Conservation (phyloP, 2,888 invertebrate species). For the Lithophane leautieri region DNA sequence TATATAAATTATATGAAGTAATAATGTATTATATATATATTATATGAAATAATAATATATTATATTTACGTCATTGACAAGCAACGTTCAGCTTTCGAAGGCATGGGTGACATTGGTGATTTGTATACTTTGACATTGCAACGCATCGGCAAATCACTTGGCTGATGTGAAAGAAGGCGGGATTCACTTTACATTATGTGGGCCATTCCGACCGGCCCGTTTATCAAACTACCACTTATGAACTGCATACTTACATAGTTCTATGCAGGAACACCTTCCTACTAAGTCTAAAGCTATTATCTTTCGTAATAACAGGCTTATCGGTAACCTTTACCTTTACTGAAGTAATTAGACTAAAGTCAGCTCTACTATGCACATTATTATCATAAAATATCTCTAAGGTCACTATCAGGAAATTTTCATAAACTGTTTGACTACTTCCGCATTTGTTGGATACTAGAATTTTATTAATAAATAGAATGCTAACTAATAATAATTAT, state of each 20-base stretch:
- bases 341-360: slow-evolving; percentile 46
- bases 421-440: slow-evolving; percentile 32
- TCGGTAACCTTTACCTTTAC: slow-evolving; percentile 40
- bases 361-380: slow-evolving; percentile 20
- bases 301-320: slow-evolving; percentile 25
- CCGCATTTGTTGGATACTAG: slow-evolving; percentile 16
- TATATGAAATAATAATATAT: not conserved
- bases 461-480: slow-evolving; percentile 14
- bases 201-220: not conserved
- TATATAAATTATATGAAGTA: too few species aligned
- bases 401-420: slow-evolving; percentile 46
- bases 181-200: not conserved
- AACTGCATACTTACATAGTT: not conserved
- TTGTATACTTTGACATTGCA: not conserved
- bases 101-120: too few species aligned
- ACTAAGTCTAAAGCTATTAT: slow-evolving; percentile 24
- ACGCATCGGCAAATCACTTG: not conserved
- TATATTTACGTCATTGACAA: not conserved
- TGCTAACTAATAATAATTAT: not conserved
- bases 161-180: not conserved
- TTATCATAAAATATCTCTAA: slow-evolving; percentile 37
- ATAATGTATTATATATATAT: not conserved
- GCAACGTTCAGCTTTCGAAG: not conserved
- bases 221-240: not conserved
- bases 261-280: slow-evolving; percentile 2